Evolutionary conservation across 2,888 invertebrate genomes (phyloP), one percentile per base, ranked within the genome.

Genomic region (Lasius platythorax): DNA sequence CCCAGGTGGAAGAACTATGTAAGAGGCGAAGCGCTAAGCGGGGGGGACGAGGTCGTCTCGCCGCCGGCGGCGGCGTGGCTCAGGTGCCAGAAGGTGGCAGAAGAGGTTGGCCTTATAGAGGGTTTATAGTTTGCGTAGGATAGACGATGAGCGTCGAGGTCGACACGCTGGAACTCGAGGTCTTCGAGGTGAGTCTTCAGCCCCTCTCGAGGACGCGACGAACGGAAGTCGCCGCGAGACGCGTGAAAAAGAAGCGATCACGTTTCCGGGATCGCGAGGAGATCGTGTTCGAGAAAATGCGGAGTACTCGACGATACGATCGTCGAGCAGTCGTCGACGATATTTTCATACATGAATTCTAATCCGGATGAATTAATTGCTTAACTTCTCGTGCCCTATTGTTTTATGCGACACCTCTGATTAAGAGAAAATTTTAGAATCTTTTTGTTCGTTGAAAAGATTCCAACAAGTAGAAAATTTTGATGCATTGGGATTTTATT

Each of bases 151-250:
- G 92, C 93, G 92, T 91, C 92, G 93, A 94, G 91, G 91, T 92
- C 90, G 95, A 95, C 92, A 94, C 93, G 89, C 93, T 95, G 92
- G 95, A 95, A 93, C 95, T 95, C 93, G 94, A 95, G 91, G 94
- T 95, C 89, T 95, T 95, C 94, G 95, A 95, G 95, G 95, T 95
- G 91, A 93, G 94, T 93, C 88, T 89, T 89, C 90, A 82, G 72
- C 82, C 85, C 82, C 84, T 90, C 89, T 90, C 84, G 90, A 87
- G 88, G 85, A 90, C 79, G 68, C 88, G 82, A 89, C 84, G 90
- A 89, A 89, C 87, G 89, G 89, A 88, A 89, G 79, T 88, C 85
- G 56, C 50, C 79, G 75, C 75, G 78, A n/a, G 30, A 33, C 12
- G 23, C 30, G 33, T 43, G 8, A 46, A 46, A 53, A 37, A 30